Conservation (phyloP, 2,888 invertebrate genomes). For the Cosmia trapezina region DNA sequence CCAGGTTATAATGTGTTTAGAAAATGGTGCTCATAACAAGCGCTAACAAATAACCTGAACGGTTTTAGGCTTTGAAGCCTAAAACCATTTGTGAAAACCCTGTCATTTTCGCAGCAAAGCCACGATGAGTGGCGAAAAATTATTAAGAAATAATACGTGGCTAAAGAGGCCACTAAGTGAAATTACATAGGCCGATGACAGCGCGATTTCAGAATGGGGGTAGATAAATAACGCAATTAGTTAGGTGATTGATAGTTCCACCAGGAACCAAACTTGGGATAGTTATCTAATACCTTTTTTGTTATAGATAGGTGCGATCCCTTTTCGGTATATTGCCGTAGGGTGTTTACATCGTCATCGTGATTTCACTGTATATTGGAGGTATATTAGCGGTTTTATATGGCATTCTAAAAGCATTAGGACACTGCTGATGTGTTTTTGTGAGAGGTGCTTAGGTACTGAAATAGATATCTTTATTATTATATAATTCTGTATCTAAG, state of each 20-base stretch:
- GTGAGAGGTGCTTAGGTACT: slow-evolving; percentile 30
- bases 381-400: slow-evolving; percentile 61
- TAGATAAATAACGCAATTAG: slow-evolving; percentile 87
- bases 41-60: slow-evolving; percentile 23
- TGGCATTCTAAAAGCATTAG: slow-evolving; percentile 66
- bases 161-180: slow-evolving; percentile 83
- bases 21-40: slow-evolving; percentile 30
- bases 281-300: slow-evolving; percentile 70
- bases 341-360: slow-evolving; percentile 64
- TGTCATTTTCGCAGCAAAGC: slow-evolving; percentile 68
- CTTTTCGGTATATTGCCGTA: slow-evolving; percentile 63
- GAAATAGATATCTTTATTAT: slow-evolving; percentile 27
- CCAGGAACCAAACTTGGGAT: slow-evolving; percentile 67
- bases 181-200: slow-evolving; percentile 86
- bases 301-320: slow-evolving; percentile 70
- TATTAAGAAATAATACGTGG: slow-evolving; percentile 77
- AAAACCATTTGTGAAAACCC: slow-evolving; percentile 56
- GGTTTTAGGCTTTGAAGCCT: slow-evolving; percentile 18
- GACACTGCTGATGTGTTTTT: slow-evolving; percentile 51
- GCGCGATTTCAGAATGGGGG: slow-evolving; percentile 79
- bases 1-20: slow-evolving; percentile 23
- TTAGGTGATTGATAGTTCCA: slow-evolving; percentile 84
- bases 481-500: not conserved
- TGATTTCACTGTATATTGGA: slow-evolving; percentile 59
- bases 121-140: slow-evolving; percentile 75